phyloP scores from a whole-genome alignment of 2,113 vertebrate species.

The Oreochromis tanganicae region DNA sequence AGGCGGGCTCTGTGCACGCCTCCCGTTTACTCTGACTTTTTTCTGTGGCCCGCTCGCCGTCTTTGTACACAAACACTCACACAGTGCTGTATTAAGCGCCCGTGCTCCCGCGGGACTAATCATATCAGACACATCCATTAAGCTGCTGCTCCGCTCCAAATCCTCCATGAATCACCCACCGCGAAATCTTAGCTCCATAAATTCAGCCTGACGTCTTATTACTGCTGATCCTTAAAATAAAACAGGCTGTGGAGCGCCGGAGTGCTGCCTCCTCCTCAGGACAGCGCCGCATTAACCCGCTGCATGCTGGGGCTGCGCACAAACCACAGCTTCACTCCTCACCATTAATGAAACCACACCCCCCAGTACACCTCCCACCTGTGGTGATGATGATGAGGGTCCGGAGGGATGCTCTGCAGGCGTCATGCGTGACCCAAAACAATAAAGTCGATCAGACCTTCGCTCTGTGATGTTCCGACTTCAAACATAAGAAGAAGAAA shows the following conservation, averaged over 20 bases:
- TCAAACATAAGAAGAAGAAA: background rate
- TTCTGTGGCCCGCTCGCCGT: background rate
- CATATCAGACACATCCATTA: constrained; percentile 45
- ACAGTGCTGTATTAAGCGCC: constrained; percentile 29
- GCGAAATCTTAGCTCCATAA: constrained; percentile 48
- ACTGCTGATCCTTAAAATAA: constrained; percentile 26
- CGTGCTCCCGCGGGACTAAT: constrained; percentile 18
- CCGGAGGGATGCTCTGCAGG: background rate
- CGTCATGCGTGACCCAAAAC: background rate
- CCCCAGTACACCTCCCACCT: background rate
- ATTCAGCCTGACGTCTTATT: constrained; percentile 52
- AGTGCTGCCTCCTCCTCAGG: background rate
- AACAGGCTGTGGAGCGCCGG: background rate
- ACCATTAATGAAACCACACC: background rate
- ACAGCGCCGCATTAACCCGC: background rate
- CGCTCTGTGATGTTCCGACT: background rate
- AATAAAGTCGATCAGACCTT: background rate
- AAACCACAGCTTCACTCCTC: background rate
- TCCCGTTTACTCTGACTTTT: constrained; percentile 12
- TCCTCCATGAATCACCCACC: constrained; percentile 32
- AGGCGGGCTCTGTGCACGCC: constrained; percentile 1
- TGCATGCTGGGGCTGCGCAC: background rate
- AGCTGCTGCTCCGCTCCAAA: constrained; percentile 9
- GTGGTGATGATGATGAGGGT: background rate
- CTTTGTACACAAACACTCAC: constrained; percentile 3